phyloP scores from a whole-genome alignment of 1,140 invertebrate genomes.

The Leucophenga varia region DNA sequence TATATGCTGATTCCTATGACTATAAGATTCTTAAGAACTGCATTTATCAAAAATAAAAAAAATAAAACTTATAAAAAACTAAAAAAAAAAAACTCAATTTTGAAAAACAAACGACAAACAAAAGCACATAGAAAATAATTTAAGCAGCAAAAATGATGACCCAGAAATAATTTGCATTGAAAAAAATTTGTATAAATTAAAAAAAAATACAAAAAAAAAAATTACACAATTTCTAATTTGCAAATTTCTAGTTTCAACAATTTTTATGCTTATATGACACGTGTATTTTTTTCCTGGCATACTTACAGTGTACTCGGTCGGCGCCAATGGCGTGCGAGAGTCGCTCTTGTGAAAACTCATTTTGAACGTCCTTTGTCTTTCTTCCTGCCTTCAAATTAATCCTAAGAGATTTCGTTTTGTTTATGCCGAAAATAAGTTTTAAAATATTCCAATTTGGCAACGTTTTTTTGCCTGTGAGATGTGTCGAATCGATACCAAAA shows the following conservation, averaged over 20 bases:
- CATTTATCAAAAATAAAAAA: too few relatives aligned
- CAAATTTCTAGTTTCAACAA: too few relatives aligned
- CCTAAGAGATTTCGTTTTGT: not conserved
- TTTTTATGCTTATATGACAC: too few relatives aligned
- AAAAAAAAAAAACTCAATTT: too few relatives aligned
- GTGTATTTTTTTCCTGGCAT: too few relatives aligned
- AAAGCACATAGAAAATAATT: not conserved
- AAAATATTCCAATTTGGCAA: too few relatives aligned
- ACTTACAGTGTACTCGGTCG: conserved; percentile 53
- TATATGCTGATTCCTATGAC: too few relatives aligned
- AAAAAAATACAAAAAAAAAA: not conserved
- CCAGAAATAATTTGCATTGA: not conserved
- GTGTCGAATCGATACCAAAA: conserved; percentile 16
- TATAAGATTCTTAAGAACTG: too few relatives aligned
- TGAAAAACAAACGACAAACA: not conserved
- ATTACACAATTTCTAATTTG: not conserved
- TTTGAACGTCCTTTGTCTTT: not conserved
- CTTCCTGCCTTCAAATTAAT: conserved; percentile 8
- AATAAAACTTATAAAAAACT: too few relatives aligned
- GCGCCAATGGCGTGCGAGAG: conserved; percentile 49
- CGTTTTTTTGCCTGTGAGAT: conserved; percentile 23
- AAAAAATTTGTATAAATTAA: not conserved
- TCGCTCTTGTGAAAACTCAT: conserved; percentile 56
- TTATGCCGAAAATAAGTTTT: conserved; percentile 23
- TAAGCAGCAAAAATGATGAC: not conserved